These are phyloP conservation scores for Cephalotes varians DNA, from an alignment of 2,888 invertebrate species.

Conservation along the genomic window DNA sequence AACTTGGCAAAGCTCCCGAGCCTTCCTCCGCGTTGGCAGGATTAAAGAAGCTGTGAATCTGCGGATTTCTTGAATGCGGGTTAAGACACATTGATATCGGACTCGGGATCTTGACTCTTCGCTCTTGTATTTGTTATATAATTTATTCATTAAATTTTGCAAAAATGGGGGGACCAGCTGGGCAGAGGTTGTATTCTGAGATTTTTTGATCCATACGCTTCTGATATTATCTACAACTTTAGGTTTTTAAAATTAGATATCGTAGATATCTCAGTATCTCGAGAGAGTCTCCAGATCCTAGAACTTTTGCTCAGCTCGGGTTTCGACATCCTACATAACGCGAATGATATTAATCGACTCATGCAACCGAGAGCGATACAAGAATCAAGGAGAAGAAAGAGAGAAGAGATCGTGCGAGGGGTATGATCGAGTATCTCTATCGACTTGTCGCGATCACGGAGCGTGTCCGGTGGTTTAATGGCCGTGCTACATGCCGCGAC, in stretches of 20 bases:
- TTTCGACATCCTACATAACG: neutral
- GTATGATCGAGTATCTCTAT: conserved; percentile 18
- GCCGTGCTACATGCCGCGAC: conserved; percentile 46
- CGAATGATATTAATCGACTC: neutral
- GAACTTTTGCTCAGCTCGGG: neutral
- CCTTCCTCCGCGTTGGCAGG: neutral
- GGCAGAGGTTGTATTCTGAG: too few relatives aligned
- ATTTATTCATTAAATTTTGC: too few relatives aligned
- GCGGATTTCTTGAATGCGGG: neutral
- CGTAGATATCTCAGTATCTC: too few relatives aligned
- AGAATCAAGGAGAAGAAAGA: neutral
- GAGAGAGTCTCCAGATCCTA: neutral
- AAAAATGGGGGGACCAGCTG: too few relatives aligned
- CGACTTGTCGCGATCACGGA: neutral
- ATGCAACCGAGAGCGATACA: neutral
- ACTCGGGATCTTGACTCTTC: neutral
- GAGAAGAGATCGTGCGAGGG: neutral
- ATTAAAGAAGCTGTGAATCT: neutral
- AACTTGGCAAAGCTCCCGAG: neutral
- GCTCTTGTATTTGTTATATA: too few relatives aligned
- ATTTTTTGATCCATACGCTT: neutral
- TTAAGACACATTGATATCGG: neutral
- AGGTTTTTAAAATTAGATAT: neutral
- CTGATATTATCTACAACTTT: neutral
- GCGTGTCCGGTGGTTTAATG: conserved; percentile 42